phyloP scores from a whole-genome alignment of 2,113 vertebrate species.

The Zapornia atra region DNA sequence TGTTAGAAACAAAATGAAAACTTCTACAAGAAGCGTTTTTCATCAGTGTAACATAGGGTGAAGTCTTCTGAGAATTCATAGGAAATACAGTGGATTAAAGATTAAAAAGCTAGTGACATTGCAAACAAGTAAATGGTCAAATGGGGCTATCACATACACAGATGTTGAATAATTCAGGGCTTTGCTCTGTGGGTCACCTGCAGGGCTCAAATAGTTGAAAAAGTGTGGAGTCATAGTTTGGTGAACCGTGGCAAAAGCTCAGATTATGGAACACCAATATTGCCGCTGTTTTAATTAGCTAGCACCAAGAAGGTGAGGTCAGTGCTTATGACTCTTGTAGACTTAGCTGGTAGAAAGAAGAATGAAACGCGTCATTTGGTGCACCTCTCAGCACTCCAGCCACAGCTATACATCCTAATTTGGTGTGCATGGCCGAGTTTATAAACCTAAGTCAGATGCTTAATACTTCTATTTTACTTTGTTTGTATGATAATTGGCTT shows the following conservation, averaged over 20 bases:
- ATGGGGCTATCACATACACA: background rate
- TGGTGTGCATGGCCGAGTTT: rapidly evolving
- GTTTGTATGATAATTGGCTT: background rate
- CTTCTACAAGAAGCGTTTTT: slow-evolving; percentile 3
- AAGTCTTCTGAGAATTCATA: background rate
- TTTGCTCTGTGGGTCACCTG: background rate
- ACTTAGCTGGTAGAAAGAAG: background rate
- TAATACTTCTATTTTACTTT: background rate
- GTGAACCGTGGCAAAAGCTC: background rate
- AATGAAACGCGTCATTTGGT: rapidly evolving
- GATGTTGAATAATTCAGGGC: slow-evolving; percentile 27
- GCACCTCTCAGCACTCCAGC: background rate
- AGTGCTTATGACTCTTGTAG: background rate
- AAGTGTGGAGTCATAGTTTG: background rate
- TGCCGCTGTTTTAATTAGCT: background rate
- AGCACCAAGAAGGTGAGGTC: background rate
- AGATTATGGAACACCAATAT: background rate
- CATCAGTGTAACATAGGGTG: background rate
- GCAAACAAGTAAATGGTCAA: slow-evolving; percentile 20
- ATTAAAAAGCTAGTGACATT: slow-evolving; percentile 25
- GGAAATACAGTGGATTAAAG: background rate
- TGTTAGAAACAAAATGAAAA: slow-evolving; percentile 39
- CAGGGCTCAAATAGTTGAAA: background rate
- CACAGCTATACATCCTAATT: background rate
- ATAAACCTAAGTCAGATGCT: background rate